A percentile compares a stretch with the other conserved stretches of the same genome.
Evolutionary conservation across 2,797 vertebrate genomes (phyloP).

Genomic region (Sebastes glaucus): DNA sequence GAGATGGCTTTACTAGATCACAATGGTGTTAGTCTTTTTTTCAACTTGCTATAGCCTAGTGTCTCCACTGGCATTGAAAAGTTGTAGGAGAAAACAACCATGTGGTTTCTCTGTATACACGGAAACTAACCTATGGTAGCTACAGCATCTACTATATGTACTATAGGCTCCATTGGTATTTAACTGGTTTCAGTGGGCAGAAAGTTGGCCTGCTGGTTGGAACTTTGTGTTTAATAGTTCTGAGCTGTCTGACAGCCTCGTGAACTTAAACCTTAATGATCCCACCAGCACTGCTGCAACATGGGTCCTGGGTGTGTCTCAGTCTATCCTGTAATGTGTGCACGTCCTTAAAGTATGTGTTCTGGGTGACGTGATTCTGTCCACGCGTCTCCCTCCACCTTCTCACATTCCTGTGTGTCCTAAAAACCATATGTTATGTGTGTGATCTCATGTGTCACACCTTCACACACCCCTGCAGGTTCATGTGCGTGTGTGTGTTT

Average conservation of each 20-base stretch:
- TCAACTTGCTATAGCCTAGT: no score
- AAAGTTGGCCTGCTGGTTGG: neutral
- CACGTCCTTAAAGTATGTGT: neutral
- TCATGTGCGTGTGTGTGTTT: neutral
- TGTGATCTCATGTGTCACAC: constrained; percentile 22
- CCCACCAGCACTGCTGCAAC: neutral
- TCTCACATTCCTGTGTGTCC: constrained; percentile 14
- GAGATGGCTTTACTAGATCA: no score
- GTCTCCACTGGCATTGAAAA: no score
- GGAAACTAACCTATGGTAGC: neutral
- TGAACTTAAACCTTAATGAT: constrained; percentile 3
- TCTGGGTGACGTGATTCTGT: neutral
- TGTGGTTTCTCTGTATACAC: neutral
- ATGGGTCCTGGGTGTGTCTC: constrained; percentile 8
- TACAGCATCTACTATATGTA: neutral
- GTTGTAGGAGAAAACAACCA: no score
- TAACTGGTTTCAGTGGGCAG: neutral
- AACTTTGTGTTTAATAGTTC: neutral
- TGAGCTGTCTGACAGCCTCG: neutral
- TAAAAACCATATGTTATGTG: neutral
- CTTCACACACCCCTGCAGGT: constrained; percentile 16
- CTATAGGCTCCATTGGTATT: neutral
- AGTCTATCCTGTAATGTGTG: neutral
- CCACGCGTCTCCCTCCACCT: neutral
- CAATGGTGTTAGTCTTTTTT: no score